Evolutionary conservation across 2,113 vertebrate species (phyloP), one percentile per base, ranked within the genome.

Genomic region (Tiliqua scincoides): DNA sequence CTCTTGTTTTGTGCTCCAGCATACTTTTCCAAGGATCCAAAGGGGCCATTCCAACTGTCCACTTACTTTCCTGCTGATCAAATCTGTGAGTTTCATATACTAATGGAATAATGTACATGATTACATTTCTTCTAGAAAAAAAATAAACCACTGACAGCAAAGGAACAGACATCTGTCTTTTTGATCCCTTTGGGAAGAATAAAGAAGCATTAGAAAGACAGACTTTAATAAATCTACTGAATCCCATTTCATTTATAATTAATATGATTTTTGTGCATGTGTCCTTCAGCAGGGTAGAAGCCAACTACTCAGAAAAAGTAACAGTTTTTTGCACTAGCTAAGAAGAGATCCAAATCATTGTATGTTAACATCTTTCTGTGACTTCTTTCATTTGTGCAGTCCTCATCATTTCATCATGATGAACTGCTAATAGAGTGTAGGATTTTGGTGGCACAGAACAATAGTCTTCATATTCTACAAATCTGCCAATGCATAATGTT

Each of bases 61-160:
- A 43, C 30, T 77, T 10, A n/a, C 48, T 76, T 59, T 35, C 20
- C 10, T 61, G 54, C 3, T n/a, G 54, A 12, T 57, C 59, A 81
- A 6, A 79, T 63, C 18, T n/a, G 87, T 89, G 57, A 89, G 91
- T 93, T 91, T 90, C 89, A 76, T 54, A 84, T 90, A 70, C 80
- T 89, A 90, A 89, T 85, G 63, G 77, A 84, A 79, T 86, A 89
- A 91, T 59, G 82, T 25, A 86, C 79, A 1, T 84, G 87, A 89
- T 27, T 77, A 82, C 67, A 83, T 84, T 77, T 65, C 89, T 85
- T 89, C 78, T 79, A 79, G 30, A 80, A 70, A 83, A n/a, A 86
- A 80, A 65, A 65, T 23, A 62, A 61, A 57, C 48, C 79, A 84
- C 70, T 89, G 87, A 67, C 5, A 84, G 78, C 37, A 65, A 89